Base-by-base conservation (phyloP, 1,140 invertebrate species). In the Drosophila leontia region DNA sequence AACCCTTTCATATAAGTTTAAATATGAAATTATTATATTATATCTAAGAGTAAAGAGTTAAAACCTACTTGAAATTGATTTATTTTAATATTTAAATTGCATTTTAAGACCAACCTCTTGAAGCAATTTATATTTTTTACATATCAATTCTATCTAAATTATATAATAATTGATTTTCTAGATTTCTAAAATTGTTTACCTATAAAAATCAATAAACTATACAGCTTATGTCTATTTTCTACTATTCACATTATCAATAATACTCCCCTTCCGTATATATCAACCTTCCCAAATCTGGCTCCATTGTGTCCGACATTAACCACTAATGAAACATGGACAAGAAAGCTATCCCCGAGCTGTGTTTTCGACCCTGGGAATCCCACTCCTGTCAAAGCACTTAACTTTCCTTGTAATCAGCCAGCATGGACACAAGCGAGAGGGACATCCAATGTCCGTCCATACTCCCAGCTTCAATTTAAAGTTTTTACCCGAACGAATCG, bases 391-490 rank as follows among this genome's bases (percentile, higher is more conserved):
- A 19, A 39, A 61, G 74, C 55, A 77, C 75, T 77, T 77, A 53
- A 45, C 62, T 77, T 59, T 60, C 37, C 41, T 64, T 64, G 59
- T 75, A 75, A 75, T 75, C 72, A 75, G 59, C 32, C 59, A 17
- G 23, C 26, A 41, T 44, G 53, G 45, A 48, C 51, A 75, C 23
- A 9, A 37, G 37, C 26, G 47, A 50, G 15, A 11, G 8, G 44
- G n/a, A 23, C 37, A 34, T 42, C 37, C 29, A 15, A 7, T 7
- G 48, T 47, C 37, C 47, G 26, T 55, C 57, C 57, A 37, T 53
- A 29, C 39, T 13, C 15, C 26, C 60, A 77, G 56, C 55, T 64
- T 78, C 34, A 59, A 78, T 80, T 86, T 82, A 75, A 86, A 81
- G 60, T 78, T 70, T 63, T 50, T 55, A 41, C 48, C 55, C 65